phyloP scores from a whole-genome alignment of 2,797 vertebrate species.

The Coilia nasus region DNA sequence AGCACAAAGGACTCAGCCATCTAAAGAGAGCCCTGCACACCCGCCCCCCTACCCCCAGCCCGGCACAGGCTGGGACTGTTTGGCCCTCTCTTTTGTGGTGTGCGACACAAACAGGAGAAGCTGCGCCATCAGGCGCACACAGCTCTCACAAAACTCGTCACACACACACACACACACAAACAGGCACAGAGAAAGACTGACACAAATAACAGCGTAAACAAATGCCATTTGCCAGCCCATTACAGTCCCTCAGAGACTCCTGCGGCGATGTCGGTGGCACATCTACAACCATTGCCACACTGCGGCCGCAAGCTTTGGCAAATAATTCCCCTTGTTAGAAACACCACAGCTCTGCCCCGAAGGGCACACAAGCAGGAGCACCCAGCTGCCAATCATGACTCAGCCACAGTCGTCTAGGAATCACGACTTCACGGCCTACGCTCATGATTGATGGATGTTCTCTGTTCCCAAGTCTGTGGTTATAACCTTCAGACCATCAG shows the following conservation, averaged over 20 bases:
- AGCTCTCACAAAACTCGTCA: constrained; percentile 13
- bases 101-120: constrained; percentile 55
- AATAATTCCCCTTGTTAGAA: not conserved
- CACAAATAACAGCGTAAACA: constrained; percentile 24
- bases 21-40: not conserved
- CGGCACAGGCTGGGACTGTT: constrained; percentile 29
- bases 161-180: constrained; percentile 11
- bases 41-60: constrained; percentile 10
- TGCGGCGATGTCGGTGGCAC: not conserved
- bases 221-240: not conserved
- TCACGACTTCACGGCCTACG: not conserved
- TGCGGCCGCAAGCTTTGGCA: not conserved
- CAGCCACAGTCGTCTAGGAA: constrained; percentile 26
- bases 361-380: not conserved
- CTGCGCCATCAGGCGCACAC: constrained; percentile 34
- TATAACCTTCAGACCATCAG: not conserved
- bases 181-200: constrained; percentile 9
- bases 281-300: constrained; percentile 14
- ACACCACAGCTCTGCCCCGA: not conserved
- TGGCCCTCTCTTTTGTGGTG: constrained; percentile 46
- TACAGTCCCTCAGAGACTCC: not conserved
- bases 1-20: constrained; percentile 37
- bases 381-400: not conserved
- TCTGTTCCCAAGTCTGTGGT: too few species aligned
- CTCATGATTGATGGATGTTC: not conserved